phyloP scores from a whole-genome alignment of 2,797 vertebrate genomes.

The Diplodus sargus region DNA sequence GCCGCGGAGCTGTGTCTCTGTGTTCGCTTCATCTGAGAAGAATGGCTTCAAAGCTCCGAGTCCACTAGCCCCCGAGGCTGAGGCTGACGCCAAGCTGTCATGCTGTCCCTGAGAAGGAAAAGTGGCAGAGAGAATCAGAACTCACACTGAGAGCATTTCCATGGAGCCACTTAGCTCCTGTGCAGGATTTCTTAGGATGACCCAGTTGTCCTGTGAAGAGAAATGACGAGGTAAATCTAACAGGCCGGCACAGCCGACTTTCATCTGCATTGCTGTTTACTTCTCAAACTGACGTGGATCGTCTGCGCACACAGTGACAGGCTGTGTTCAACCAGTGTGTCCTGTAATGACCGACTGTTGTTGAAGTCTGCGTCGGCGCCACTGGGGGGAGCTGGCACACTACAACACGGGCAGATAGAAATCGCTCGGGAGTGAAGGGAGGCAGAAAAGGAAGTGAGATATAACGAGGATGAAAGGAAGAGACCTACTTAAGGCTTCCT shows the following conservation, averaged over 20 bases:
- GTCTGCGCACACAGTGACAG: constrained; percentile 15
- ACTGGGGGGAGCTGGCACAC: constrained; percentile 79
- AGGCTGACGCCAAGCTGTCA: constrained; percentile 64
- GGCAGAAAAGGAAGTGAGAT: constrained; percentile 44
- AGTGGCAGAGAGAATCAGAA: constrained; percentile 62
- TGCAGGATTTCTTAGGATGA: constrained; percentile 77
- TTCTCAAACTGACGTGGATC: constrained; percentile 35
- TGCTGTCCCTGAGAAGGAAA: constrained; percentile 61
- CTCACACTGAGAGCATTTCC: constrained; percentile 66
- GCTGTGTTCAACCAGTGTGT: constrained; percentile 1
- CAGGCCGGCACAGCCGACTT: constrained; percentile 29
- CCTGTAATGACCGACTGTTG: constrained; percentile 12
- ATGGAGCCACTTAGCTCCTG: constrained; percentile 59
- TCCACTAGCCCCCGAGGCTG: constrained; percentile 51
- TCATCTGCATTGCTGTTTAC: constrained; percentile 47
- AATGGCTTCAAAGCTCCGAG: constrained; percentile 63
- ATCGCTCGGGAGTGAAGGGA: constrained; percentile 26
- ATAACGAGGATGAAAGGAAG: constrained; percentile 53
- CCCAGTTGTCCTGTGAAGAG: constrained; percentile 65
- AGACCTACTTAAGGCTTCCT: constrained; percentile 52
- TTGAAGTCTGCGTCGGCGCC: constrained; percentile 53
- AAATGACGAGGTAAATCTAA: constrained; percentile 55
- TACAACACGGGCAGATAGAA: constrained; percentile 23
- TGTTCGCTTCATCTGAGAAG: constrained; percentile 29
- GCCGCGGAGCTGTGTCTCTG: constrained; percentile 26